A percentile compares a stretch with the other conserved stretches of the same genome.
phyloP scores from a whole-genome alignment of 2,113 vertebrate genomes.

The Cariama cristata region DNA sequence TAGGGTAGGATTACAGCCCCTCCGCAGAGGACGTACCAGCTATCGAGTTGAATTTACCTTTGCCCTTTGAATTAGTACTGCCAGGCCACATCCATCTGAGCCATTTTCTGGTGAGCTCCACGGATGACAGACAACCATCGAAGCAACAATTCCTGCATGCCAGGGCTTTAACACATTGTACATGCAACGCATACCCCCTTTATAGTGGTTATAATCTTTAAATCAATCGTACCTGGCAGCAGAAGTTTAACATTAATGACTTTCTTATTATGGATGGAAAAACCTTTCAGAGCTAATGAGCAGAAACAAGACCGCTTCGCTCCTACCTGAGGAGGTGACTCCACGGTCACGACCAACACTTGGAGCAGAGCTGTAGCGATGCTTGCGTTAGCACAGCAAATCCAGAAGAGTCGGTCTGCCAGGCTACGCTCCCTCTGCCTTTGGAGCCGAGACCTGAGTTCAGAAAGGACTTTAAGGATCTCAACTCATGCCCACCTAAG shows the following conservation, averaged over 20 bases:
- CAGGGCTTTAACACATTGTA: background rate
- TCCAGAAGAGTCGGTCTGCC: background rate
- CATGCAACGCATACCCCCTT: background rate
- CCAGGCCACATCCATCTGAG: background rate
- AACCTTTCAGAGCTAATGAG: constrained; percentile 34
- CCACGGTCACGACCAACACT: background rate
- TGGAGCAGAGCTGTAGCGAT: background rate
- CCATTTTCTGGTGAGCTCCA: background rate
- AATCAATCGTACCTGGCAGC: constrained; percentile 9
- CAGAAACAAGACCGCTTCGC: constrained; percentile 7
- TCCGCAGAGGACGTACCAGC: background rate
- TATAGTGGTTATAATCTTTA: background rate
- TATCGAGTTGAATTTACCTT: background rate
- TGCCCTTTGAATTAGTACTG: background rate
- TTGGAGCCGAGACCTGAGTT: background rate
- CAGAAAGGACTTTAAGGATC: background rate
- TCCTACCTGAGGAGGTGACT: constrained; percentile 41
- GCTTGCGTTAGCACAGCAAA: background rate
- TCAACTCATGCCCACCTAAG: background rate
- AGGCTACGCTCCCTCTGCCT: background rate
- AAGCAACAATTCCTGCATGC: background rate
- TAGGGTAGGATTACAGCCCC: background rate
- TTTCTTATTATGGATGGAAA: constrained; percentile 38
- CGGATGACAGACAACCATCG: background rate
- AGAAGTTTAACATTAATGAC: constrained; percentile 49